Conservation (phyloP, 2,888 invertebrate species). For the Hemithea aestivaria region DNA sequence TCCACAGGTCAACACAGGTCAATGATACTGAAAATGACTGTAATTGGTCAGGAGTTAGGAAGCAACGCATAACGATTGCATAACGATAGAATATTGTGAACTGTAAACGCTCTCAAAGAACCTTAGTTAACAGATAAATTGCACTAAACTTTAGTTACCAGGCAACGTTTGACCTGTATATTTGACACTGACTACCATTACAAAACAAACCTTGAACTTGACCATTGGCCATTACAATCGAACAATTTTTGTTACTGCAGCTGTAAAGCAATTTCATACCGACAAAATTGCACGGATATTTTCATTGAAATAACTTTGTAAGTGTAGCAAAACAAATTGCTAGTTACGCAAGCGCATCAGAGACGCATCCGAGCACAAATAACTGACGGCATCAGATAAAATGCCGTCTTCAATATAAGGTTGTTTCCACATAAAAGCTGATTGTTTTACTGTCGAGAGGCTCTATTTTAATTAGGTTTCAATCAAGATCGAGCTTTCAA, state of each 20-base stretch:
- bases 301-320: slow-evolving; percentile 1
- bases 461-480: slow-evolving; percentile 41
- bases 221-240: background rate
- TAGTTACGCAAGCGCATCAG: slow-evolving; percentile 11
- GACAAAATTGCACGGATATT: background rate
- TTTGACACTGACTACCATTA: no score
- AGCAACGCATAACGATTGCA: no score
- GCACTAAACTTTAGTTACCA: no score
- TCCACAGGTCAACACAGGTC: no score
- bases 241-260: background rate
- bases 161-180: no score
- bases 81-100: no score
- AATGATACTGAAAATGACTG: no score
- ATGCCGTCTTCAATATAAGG: slow-evolving; percentile 14
- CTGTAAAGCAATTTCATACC: no score
- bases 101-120: no score
- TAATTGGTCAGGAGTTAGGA: no score
- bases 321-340: slow-evolving; percentile 4
- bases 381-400: slow-evolving; percentile 15
- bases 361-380: slow-evolving; percentile 6
- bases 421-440: slow-evolving; percentile 18
- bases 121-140: no score
- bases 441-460: slow-evolving; percentile 13
- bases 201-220: slow-evolving; percentile 3
- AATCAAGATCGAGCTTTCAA: slow-evolving; percentile 42